phyloP scores from a whole-genome alignment of 2,113 vertebrate species.

The Macrotus californicus region DNA sequence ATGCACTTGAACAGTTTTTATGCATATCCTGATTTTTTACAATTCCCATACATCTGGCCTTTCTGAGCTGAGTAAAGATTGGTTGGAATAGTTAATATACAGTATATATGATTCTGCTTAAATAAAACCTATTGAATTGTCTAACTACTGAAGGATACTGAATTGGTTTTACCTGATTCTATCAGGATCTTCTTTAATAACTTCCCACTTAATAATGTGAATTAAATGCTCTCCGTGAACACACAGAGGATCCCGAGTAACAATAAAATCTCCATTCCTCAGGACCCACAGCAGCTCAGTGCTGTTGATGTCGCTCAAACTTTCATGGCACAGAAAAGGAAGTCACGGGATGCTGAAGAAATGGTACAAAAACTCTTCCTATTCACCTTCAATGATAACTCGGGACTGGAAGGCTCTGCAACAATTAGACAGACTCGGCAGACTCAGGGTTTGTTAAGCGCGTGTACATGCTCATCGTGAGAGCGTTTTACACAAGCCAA shows the following conservation, averaged over 20 bases:
- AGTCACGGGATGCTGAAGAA: slow-evolving; percentile 64
- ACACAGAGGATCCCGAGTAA: slow-evolving; percentile 50
- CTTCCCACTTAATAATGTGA: slow-evolving; percentile 72
- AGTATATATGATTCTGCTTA: slow-evolving; percentile 77
- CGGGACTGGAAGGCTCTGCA: slow-evolving; percentile 60
- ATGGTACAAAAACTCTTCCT: slow-evolving; percentile 43
- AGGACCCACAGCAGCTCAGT: slow-evolving; percentile 63
- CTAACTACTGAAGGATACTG: slow-evolving; percentile 71
- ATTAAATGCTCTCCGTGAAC: slow-evolving; percentile 70
- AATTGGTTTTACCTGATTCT: slow-evolving; percentile 75
- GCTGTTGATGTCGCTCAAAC: slow-evolving; percentile 72
- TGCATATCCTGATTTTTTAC: slow-evolving; percentile 92
- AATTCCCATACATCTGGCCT: slow-evolving; percentile 96
- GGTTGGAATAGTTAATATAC: slow-evolving; percentile 82
- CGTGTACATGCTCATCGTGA: slow-evolving; percentile 31
- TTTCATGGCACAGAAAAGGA: slow-evolving; percentile 68
- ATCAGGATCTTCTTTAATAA: slow-evolving; percentile 73
- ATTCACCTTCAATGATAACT: slow-evolving; percentile 61
- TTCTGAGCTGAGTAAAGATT: slow-evolving; percentile 84
- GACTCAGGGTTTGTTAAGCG: slow-evolving; percentile 50
- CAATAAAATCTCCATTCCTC: slow-evolving; percentile 70
- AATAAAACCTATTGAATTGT: slow-evolving; percentile 79
- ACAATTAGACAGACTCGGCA: slow-evolving; percentile 59
- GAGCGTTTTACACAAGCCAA: slow-evolving; percentile 37
- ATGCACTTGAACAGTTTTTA: slow-evolving; percentile 99